A percentile compares a stretch with the other conserved stretches of the same genome.
Conservation (phyloP, 2,113 vertebrate genomes). For the Guaruba guarouba region DNA sequence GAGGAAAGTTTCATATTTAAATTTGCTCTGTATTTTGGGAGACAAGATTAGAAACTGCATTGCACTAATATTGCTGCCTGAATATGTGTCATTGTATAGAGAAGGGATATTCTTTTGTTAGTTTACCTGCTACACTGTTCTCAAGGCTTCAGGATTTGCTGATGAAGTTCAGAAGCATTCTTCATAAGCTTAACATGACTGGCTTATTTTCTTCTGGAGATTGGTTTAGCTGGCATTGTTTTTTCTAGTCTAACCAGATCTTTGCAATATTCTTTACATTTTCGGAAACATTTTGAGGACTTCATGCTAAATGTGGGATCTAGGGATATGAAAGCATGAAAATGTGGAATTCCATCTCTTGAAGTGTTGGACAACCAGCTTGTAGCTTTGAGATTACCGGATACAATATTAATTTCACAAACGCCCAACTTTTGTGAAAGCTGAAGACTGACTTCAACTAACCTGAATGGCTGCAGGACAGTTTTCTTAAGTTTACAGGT, state of each 20-base stretch:
- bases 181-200: not conserved
- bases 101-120: not conserved
- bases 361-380: not conserved
- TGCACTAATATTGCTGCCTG: not conserved
- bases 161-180: not conserved
- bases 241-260: not conserved
- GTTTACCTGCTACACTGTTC: not conserved
- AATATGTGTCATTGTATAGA: not conserved
- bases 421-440: not conserved
- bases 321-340: not conserved
- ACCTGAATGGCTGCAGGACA: not conserved
- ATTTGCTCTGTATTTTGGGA: not conserved
- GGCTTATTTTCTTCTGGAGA: fast-evolving
- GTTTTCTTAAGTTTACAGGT: not conserved
- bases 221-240: not conserved
- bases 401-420: not conserved
- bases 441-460: not conserved
- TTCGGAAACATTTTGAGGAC: not conserved
- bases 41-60: not conserved
- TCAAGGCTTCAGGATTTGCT: not conserved
- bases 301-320: not conserved
- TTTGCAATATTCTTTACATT: not conserved
- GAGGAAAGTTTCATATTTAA: not conserved
- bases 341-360: not conserved
- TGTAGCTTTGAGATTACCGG: not conserved